phyloP scores from a whole-genome alignment of 2,113 vertebrate species.

The Bothrops jararaca region DNA sequence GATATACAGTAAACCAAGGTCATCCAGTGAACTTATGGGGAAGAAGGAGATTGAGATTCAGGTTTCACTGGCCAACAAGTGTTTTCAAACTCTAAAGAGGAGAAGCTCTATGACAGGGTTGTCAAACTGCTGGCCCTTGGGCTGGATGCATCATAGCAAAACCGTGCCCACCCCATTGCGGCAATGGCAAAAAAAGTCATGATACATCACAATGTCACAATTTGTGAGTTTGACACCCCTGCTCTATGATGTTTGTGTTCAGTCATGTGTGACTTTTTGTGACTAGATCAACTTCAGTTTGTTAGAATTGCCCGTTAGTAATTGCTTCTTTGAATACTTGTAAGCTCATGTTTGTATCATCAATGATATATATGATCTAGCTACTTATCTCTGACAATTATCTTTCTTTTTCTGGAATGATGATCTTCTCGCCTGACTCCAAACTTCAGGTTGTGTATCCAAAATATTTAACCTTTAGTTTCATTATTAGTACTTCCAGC shows the following conservation, averaged over 20 bases:
- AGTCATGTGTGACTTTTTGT: background rate
- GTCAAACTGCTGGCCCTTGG: too few species aligned
- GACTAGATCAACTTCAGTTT: background rate
- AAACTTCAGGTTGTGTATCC: background rate
- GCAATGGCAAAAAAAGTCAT: too few species aligned
- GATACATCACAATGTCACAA: too few species aligned
- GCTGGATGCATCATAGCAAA: too few species aligned
- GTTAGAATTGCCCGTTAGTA: background rate
- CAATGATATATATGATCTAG: background rate
- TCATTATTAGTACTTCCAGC: background rate
- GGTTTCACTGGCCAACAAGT: background rate
- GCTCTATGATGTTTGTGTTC: background rate
- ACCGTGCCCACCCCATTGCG: too few species aligned
- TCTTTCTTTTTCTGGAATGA: background rate
- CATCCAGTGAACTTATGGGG: background rate
- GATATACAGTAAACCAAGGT: background rate
- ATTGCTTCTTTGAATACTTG: background rate
- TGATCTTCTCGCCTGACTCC: background rate
- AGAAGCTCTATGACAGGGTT: background rate
- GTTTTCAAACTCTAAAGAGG: background rate
- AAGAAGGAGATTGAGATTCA: background rate
- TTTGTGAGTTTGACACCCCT: too few species aligned
- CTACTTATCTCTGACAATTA: background rate
- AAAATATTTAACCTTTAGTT: background rate
- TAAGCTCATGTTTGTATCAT: background rate